These are phyloP conservation scores for Magallana ariakensis DNA, from an alignment of 1,140 invertebrate species.

Conservation along the genomic window DNA sequence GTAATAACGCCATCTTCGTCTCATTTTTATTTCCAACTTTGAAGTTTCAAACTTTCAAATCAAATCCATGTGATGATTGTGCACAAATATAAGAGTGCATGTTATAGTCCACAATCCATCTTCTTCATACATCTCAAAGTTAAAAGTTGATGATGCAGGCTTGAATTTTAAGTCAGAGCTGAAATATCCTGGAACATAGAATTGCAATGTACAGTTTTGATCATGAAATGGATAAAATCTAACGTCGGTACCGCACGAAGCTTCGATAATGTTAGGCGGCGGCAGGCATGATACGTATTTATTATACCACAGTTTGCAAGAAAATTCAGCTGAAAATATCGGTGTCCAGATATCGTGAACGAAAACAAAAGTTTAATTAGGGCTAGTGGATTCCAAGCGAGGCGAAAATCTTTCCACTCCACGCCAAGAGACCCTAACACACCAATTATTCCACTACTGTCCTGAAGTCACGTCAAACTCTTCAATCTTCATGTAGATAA, in stretches of 20 bases:
- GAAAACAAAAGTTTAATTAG: background rate
- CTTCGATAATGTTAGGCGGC: slow-evolving; percentile 40
- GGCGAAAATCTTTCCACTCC: slow-evolving; percentile 13
- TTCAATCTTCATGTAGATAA: background rate
- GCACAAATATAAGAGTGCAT: too few relatives aligned
- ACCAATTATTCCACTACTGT: background rate
- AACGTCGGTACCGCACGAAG: too few relatives aligned
- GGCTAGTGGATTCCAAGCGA: background rate
- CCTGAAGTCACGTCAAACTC: slow-evolving; percentile 21
- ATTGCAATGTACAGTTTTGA: slow-evolving; percentile 83
- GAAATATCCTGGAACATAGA: slow-evolving; percentile 62
- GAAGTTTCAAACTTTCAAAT: too few relatives aligned
- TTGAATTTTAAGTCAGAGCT: slow-evolving; percentile 78
- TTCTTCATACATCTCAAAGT: slow-evolving; percentile 81
- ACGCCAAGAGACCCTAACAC: background rate
- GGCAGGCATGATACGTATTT: slow-evolving; percentile 41
- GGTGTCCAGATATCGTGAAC: slow-evolving; percentile 22
- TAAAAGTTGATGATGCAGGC: slow-evolving; percentile 80
- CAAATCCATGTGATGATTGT: too few relatives aligned
- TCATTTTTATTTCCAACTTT: too few relatives aligned
- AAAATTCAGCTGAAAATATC: background rate
- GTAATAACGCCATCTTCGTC: slow-evolving; percentile 79
- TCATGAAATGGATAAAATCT: slow-evolving; percentile 86
- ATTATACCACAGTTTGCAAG: background rate
- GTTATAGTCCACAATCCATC: slow-evolving; percentile 70